A percentile compares a stretch with the other conserved stretches of the same genome.
Conservation (phyloP, 2,888 invertebrate species). For the Brachyptera putata region DNA sequence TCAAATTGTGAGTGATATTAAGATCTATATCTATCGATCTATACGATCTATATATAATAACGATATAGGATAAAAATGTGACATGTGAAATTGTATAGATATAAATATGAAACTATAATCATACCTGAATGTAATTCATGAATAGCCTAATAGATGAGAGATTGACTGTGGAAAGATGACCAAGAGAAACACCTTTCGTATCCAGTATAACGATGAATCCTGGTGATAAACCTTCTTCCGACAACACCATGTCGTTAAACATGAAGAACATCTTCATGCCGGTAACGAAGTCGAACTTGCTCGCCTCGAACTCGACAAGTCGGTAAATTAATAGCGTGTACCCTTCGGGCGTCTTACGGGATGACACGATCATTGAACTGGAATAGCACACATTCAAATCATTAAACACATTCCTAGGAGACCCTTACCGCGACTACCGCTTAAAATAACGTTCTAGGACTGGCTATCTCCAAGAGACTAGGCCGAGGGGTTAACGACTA, state of each 20-base stretch:
- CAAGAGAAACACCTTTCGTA: slow-evolving; percentile 38
- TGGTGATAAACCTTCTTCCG: slow-evolving; percentile 38
- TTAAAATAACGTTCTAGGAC: too few relatives aligned
- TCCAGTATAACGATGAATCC: slow-evolving; percentile 39
- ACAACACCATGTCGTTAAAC: slow-evolving; percentile 38
- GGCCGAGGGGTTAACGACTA: too few relatives aligned
- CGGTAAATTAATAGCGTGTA: slow-evolving; percentile 38
- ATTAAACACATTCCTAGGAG: too few relatives aligned
- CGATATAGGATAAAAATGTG: too few relatives aligned
- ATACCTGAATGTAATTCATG: slow-evolving; percentile 40
- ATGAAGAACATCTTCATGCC: slow-evolving; percentile 38
- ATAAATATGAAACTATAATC: too few relatives aligned
- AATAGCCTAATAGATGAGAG: slow-evolving; percentile 37
- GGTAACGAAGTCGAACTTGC: slow-evolving; percentile 36
- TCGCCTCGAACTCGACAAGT: slow-evolving; percentile 37
- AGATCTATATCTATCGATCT: too few relatives aligned
- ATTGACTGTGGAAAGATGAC: slow-evolving; percentile 38
- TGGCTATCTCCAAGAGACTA: too few relatives aligned
- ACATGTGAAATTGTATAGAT: too few relatives aligned
- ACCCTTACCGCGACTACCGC: too few relatives aligned
- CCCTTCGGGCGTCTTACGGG: slow-evolving; percentile 38
- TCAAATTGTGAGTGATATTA: too few relatives aligned
- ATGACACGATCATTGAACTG: slow-evolving; percentile 26
- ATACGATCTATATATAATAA: too few relatives aligned
- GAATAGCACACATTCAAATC: background rate